Base-by-base conservation (phyloP, 2,113 vertebrate genomes). In the Aegithalos caudatus region DNA sequence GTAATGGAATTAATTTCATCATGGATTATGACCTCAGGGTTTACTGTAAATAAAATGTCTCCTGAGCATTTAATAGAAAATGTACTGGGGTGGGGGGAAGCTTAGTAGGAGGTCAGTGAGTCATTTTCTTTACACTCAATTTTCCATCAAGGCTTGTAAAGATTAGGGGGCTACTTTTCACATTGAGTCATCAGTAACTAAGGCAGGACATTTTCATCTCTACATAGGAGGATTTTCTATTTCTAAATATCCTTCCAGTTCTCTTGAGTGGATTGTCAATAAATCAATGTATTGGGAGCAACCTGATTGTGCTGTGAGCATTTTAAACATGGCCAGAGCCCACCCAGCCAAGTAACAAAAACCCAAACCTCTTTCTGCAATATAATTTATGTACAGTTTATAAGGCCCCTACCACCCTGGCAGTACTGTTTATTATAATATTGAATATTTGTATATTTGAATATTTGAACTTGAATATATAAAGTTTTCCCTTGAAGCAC, bases 21-120 rank as follows among this genome's bases (percentile, higher is more conserved):
- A 19, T 58, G 38, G 31, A 45, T 86, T 33, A 11, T 29, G 27
- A 69, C 54, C 71, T 88, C 29, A 54, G 35, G 73, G 62, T 62
- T 73, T 79, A 28, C 64, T 60, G 50, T 66, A 77, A 80, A 95
- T 50, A 83, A 95, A 69, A 18, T 70, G 50, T 14, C 57, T 35
- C 54, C 56, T 94, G 90, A 60, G 90, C 66, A 73, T 67, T 7
- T 16, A 45, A 60, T 6, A 71, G 31, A 51, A 83, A 80, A 64
- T 8, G 8, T 3, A 22, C 14, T 4, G 21, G 2, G 10, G 15
- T 4, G 21, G 2, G 10, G 5, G 1, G 1, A 24, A 67, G 31
- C 28, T 40, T 28, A 8, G 22, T 23, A 28, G 8, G 2, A 33
- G 18, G 50, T 73, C 2, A 2, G 2, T 35, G 78, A 84, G 87